phyloP scores from a whole-genome alignment of 2,113 vertebrate species.

The Coracopsis vasa region DNA sequence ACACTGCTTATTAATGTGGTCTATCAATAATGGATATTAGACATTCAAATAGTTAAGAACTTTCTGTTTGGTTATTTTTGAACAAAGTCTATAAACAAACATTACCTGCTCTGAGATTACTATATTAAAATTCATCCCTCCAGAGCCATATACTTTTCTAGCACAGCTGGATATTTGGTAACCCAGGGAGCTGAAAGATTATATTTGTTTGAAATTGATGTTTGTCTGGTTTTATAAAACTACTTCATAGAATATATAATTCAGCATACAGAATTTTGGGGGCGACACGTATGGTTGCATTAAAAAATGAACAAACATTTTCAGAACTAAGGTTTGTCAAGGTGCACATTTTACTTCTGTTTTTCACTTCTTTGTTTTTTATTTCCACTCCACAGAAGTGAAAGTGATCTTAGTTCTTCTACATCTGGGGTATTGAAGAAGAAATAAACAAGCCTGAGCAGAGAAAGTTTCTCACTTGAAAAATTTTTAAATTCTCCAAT shows the following conservation, averaged over 20 bases:
- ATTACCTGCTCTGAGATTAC: not conserved
- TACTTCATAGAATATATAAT: not conserved
- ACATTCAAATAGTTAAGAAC: not conserved
- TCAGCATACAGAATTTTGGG: not conserved
- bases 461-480: not conserved
- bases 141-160: not conserved
- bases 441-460: not conserved
- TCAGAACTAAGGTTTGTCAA: not conserved
- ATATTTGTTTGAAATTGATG: not conserved
- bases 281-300: not conserved
- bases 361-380: not conserved
- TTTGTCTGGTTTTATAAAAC: constrained; percentile 17
- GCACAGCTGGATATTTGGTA: constrained; percentile 24
- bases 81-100: not conserved
- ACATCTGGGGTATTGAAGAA: not conserved
- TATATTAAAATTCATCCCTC: not conserved
- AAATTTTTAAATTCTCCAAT: not conserved
- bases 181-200: not conserved
- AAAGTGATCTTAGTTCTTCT: not conserved
- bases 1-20: not conserved
- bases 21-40: not conserved
- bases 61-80: not conserved
- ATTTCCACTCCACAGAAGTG: not conserved
- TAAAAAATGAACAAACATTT: not conserved
- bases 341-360: not conserved